Evolutionary conservation across 2,888 invertebrate species (phyloP).

Genomic region (Suillia variegata): DNA sequence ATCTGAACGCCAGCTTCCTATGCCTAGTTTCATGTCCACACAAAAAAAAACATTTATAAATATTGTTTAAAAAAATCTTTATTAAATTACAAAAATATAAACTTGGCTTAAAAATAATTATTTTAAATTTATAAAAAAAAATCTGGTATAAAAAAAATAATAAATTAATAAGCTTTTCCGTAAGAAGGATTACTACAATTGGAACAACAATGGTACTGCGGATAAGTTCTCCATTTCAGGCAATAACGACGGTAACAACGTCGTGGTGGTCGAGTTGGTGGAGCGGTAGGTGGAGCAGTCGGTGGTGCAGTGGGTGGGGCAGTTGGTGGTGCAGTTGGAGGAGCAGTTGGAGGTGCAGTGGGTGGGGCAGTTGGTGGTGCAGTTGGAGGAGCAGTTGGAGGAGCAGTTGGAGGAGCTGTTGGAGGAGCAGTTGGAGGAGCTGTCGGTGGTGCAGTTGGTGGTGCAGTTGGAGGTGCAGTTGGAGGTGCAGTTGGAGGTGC

Average conservation of each 20-base stretch:
- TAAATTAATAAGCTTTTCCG: no score
- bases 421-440: background rate
- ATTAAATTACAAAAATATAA: no score
- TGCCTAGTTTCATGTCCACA: no score
- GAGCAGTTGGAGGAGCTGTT: background rate
- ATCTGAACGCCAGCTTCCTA: no score
- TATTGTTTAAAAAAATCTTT: no score
- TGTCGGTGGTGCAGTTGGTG: background rate
- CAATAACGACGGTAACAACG: constrained; percentile 44
- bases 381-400: background rate
- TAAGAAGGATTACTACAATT: no score
- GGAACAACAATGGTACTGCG: constrained; percentile 11
- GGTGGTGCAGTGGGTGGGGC: background rate
- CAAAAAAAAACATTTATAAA: no score
- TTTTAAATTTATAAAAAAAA: no score
- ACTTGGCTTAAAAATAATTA: no score
- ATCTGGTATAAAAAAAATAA: no score
- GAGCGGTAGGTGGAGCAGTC: background rate
- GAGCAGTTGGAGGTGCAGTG: background rate
- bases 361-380: background rate
- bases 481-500: background rate
- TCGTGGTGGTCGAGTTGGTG: constrained; percentile 35
- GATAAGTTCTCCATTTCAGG: constrained; percentile 41
- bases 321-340: background rate
- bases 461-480: background rate